A percentile compares a stretch with the other conserved stretches of the same genome.
phyloP scores from a whole-genome alignment of 2,113 vertebrate species.

The Festucalex cinctus region DNA sequence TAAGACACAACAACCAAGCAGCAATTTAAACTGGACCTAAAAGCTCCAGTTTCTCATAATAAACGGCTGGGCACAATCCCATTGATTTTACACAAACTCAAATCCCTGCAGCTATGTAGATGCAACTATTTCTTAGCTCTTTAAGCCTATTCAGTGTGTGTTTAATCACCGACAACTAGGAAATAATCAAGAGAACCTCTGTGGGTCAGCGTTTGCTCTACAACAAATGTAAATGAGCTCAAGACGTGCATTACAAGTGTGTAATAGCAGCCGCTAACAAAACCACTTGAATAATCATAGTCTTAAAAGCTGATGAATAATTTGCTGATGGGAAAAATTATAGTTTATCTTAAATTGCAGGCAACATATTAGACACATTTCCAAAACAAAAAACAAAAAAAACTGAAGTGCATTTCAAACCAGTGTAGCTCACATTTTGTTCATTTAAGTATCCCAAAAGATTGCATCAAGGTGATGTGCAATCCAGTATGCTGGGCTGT shows the following conservation, averaged over 20 bases:
- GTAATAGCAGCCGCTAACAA: neutral
- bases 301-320: neutral
- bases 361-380: neutral
- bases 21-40: too few relatives aligned
- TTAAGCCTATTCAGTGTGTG: neutral
- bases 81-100: too few relatives aligned
- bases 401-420: neutral
- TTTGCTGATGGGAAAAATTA: neutral
- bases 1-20: too few relatives aligned
- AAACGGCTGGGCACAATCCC: too few relatives aligned
- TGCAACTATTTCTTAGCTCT: too few relatives aligned
- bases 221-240: too few relatives aligned
- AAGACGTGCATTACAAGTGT: neutral
- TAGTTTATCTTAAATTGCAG: neutral
- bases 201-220: too few relatives aligned
- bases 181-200: neutral
- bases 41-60: too few relatives aligned
- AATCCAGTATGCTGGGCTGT: too few relatives aligned
- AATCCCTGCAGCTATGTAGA: too few relatives aligned
- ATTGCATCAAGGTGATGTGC: neutral
- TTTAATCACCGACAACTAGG: neutral
- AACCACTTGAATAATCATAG: slow-evolving; percentile 17
- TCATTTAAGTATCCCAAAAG: neutral
- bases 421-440: neutral
- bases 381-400: too few relatives aligned